Base-by-base conservation (phyloP, 1,140 invertebrate genomes). In the Drosophila nebulosa region DNA sequence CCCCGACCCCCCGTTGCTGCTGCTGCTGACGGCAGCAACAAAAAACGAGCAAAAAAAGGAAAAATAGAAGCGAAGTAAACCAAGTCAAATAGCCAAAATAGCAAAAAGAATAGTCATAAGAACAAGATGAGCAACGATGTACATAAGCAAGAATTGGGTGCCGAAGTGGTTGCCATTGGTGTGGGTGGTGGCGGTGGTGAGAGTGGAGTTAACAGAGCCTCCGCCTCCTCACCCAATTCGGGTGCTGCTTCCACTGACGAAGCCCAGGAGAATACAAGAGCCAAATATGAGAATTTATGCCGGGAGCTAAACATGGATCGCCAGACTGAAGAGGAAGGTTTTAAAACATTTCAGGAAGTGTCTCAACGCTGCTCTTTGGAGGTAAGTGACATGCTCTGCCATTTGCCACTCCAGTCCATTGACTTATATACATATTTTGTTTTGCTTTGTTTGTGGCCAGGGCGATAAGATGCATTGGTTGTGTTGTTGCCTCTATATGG, bases 391-490 rank as follows among this genome's bases (percentile, higher is more conserved):
- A n/a, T n/a, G n/a, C n/a, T n/a, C n/a, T n/a, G 24, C 2, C 24
- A 24, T 24, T 2, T 24, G 24, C 10, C 30, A 12, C 9, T 12
- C 12, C 27, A 10, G 3, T 32, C 0, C 9, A 12, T 32, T 10
- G 4, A 32, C 58, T 26, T 26, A 26, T 21, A 14, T 1, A 59
- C 2, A 3, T 39, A 22, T 7, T 16, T 10, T 4, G 10, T 4
- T 27, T 65, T 64, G 78, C 92, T 93, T 64, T 46, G 10, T 36
- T 35, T 22, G 51, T 24, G 42, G 14, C 18, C 89, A 99, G 97
- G 98, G 98, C 10, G 96, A 99, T 85, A 93, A 95, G 58, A 92
- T 96, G 50, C 97, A 99, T 91, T 99, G 98, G 98, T 94, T 99
- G 81, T 96, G 96, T 42, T 99, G 98, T 94, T 96, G 97, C 21